A percentile compares a stretch with the other conserved stretches of the same genome.
These are phyloP conservation scores for Meganola albula DNA, from an alignment of 2,888 invertebrate genomes.

Conservation along the genomic window DNA sequence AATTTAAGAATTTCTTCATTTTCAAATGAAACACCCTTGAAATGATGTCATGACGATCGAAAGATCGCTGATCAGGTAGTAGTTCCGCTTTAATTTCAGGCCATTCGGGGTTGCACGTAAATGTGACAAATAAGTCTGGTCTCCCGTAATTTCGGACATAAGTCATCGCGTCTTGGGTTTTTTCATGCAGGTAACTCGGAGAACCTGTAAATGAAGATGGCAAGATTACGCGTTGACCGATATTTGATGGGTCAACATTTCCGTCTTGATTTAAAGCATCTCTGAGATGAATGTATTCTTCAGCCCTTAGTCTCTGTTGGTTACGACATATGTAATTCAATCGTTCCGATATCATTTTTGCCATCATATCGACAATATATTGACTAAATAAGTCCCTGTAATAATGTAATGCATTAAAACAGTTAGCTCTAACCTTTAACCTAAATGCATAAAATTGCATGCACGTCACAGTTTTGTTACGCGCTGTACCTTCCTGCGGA, in stretches of 20 bases:
- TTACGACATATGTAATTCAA: background rate
- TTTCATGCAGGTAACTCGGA: constrained; percentile 8
- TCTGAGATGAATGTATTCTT: background rate
- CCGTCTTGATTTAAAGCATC: background rate
- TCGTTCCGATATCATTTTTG: background rate
- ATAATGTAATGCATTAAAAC: background rate
- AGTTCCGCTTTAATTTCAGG: constrained; percentile 23
- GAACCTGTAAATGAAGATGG: constrained; percentile 8
- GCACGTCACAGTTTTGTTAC: background rate
- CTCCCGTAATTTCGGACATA: constrained; percentile 28
- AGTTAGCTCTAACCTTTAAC: background rate
- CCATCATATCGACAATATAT: background rate
- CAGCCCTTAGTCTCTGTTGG: background rate
- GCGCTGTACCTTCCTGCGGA: constrained; percentile 5
- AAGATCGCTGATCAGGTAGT: constrained; percentile 17
- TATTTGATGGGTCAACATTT: background rate
- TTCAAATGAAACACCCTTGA: constrained; percentile 9
- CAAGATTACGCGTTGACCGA: background rate
- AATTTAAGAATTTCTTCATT: too few relatives aligned
- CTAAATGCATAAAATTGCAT: background rate
- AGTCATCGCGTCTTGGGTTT: constrained; percentile 25
- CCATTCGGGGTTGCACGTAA: constrained; percentile 30
- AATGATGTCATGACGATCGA: constrained; percentile 32
- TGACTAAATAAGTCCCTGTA: background rate
- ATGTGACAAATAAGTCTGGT: constrained; percentile 24